Evolutionary conservation across 2,888 invertebrate species (phyloP).

Genomic region (Oligia strigilis): DNA sequence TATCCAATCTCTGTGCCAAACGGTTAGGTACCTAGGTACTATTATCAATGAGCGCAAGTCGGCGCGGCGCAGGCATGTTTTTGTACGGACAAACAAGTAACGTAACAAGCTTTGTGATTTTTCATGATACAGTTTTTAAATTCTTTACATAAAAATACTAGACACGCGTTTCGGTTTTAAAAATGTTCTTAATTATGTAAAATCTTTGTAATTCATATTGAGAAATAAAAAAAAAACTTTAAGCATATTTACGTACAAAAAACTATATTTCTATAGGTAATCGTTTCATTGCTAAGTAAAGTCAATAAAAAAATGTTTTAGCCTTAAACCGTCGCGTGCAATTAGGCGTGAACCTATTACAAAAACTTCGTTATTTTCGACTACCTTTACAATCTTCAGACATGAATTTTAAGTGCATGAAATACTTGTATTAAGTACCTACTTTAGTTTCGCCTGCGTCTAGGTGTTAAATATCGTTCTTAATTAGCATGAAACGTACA

Average conservation of each 20-base stretch:
- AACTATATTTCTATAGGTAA: too few relatives aligned
- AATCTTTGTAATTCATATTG: background rate
- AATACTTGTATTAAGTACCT: conserved; percentile 25
- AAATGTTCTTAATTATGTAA: background rate
- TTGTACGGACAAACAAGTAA: too few relatives aligned
- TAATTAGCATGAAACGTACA: conserved; percentile 67
- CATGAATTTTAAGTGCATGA: conserved; percentile 48
- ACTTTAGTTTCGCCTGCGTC: conserved; percentile 21
- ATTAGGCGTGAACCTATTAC: conserved; percentile 19
- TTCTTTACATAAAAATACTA: too few relatives aligned
- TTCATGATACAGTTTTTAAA: too few relatives aligned
- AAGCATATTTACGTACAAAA: too few relatives aligned
- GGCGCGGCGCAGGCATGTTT: too few relatives aligned
- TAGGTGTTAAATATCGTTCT: conserved; percentile 64
- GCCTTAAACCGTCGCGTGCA: conserved; percentile 23
- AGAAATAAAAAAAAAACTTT: too few relatives aligned
- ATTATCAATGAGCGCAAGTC: too few relatives aligned
- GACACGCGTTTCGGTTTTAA: too few relatives aligned
- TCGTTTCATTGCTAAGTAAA: background rate
- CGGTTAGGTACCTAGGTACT: too few relatives aligned
- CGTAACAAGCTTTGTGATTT: too few relatives aligned
- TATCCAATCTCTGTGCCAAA: too few relatives aligned
- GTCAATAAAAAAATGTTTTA: background rate
- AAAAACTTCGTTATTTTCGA: conserved; percentile 33
- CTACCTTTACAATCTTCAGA: conserved; percentile 32